Percentiles rank a stretch among this genome's conserved stretches.
Evolutionary conservation across 2,888 invertebrate genomes (phyloP).

Genomic region (Trisateles emortualis): DNA sequence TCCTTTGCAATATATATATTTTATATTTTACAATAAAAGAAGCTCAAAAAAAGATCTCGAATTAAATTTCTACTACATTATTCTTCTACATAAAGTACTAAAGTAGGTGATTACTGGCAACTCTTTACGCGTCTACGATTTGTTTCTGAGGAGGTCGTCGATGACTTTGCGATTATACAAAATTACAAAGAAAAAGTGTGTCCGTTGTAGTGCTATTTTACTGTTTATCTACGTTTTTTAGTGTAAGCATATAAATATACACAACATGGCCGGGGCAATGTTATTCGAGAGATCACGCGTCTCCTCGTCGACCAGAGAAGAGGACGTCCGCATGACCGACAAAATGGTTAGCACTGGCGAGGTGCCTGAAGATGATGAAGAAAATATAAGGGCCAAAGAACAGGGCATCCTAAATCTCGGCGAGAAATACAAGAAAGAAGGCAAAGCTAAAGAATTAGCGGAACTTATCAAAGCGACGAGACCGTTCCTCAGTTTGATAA

Average conservation of each 20-base stretch:
- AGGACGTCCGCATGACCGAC: constrained; percentile 91
- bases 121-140: constrained; percentile 83
- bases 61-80: not conserved
- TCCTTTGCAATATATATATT: no score
- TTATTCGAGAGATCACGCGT: constrained; percentile 95
- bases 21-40: no score
- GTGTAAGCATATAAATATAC: constrained; percentile 82
- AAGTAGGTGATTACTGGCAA: constrained; percentile 54
- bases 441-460: constrained; percentile 96
- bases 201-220: constrained; percentile 76
- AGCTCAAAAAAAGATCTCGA: no score
- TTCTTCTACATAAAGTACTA: constrained; percentile 6
- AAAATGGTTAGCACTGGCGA: constrained; percentile 93
- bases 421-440: constrained; percentile 96
- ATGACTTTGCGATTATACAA: constrained; percentile 87
- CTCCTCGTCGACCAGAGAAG: constrained; percentile 91
- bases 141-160: constrained; percentile 84
- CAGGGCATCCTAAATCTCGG: constrained; percentile 97
- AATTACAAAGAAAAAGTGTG: constrained; percentile 85
- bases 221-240: constrained; percentile 74
- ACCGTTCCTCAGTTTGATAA: constrained; percentile 97
- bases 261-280: constrained; percentile 95
- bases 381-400: constrained; percentile 96
- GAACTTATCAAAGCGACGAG: constrained; percentile 97
- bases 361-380: constrained; percentile 94